Evolutionary conservation across 2,888 invertebrate genomes (phyloP).

Genomic region (Acanthosepion lycidas): DNA sequence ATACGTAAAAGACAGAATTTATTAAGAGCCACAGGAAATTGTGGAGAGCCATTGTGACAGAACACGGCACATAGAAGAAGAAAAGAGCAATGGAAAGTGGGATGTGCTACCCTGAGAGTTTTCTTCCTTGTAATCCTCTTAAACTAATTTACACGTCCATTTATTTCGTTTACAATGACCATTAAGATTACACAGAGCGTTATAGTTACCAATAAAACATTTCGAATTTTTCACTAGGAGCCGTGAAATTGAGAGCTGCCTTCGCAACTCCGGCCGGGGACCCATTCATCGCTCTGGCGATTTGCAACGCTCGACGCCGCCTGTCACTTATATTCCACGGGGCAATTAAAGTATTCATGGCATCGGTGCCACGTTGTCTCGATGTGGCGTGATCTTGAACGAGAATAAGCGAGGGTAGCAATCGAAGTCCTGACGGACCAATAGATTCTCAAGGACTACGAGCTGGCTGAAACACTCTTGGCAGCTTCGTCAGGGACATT

Average conservation of each 20-base stretch:
- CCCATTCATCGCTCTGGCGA: background rate
- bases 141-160: too few species aligned
- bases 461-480: background rate
- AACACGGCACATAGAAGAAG: too few species aligned
- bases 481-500: background rate
- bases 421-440: background rate
- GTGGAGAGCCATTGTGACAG: too few species aligned
- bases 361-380: slow-evolving; percentile 18
- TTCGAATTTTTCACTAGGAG: background rate
- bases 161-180: background rate
- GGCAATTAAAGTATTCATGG: slow-evolving; percentile 8
- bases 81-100: too few species aligned
- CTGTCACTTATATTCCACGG: slow-evolving; percentile 33
- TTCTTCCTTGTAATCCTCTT: too few species aligned
- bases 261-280: background rate
- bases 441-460: slow-evolving; percentile 33
- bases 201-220: background rate
- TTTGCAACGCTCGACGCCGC: background rate
- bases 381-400: background rate
- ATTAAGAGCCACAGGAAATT: too few species aligned
- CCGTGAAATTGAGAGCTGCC: background rate
- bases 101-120: too few species aligned
- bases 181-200: background rate
- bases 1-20: too few species aligned
- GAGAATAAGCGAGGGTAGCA: background rate